phyloP scores from a whole-genome alignment of 2,888 invertebrate genomes.

The Dryadula phaetusa region DNA sequence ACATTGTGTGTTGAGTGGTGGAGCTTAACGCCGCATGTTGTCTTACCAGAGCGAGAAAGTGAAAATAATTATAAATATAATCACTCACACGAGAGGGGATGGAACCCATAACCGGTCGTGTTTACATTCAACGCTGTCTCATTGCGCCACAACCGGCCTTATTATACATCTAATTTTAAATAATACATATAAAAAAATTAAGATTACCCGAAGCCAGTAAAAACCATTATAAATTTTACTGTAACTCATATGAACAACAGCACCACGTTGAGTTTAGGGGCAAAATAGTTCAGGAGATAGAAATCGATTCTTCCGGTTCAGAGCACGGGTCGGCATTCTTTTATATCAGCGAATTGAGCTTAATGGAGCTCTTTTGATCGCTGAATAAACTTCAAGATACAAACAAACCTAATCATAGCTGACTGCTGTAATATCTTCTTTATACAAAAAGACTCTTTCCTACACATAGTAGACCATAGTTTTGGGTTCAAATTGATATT shows the following conservation, averaged over 20 bases:
- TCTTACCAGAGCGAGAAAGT: too few species aligned
- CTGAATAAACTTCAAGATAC: constrained; percentile 35
- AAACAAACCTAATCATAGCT: constrained; percentile 31
- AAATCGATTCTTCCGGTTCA: constrained; percentile 43
- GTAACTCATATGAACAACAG: constrained; percentile 12
- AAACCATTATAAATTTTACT: not conserved
- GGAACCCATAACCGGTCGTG: too few species aligned
- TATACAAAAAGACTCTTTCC: not conserved
- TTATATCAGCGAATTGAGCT: constrained; percentile 40
- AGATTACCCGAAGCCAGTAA: too few species aligned
- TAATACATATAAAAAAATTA: not conserved
- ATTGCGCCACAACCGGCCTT: too few species aligned
- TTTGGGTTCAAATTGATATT: too few species aligned
- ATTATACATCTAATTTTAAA: too few species aligned
- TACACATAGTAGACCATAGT: not conserved
- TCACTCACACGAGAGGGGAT: too few species aligned
- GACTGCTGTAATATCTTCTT: constrained; percentile 16
- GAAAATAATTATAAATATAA: too few species aligned
- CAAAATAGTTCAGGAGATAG: constrained; percentile 42
- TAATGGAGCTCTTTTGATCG: constrained; percentile 42
- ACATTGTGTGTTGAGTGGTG: too few species aligned
- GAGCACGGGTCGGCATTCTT: constrained; percentile 42
- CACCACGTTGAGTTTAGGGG: constrained; percentile 24
- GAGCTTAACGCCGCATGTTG: too few species aligned
- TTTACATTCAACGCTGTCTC: too few species aligned